These are phyloP conservation scores for Siniperca undulata DNA, from an alignment of 2,797 vertebrate genomes.

Conservation along the genomic window DNA sequence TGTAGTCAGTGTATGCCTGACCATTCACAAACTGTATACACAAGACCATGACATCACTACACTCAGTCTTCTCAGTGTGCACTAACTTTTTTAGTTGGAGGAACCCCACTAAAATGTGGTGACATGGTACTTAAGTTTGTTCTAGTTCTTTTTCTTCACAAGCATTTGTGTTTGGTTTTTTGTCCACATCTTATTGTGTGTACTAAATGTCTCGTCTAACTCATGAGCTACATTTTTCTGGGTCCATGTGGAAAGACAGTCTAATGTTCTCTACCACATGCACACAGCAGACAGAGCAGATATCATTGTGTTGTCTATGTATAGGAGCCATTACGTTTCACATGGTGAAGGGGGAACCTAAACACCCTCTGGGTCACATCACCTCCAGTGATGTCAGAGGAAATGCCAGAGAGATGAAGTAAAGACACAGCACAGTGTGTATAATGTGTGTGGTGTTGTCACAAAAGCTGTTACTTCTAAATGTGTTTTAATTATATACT, in stretches of 20 bases:
- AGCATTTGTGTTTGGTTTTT: neutral
- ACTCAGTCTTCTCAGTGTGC: constrained; percentile 15
- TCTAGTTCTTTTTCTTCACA: neutral
- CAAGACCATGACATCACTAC: constrained; percentile 44
- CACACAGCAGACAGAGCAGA: constrained; percentile 27
- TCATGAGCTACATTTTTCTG: constrained; percentile 3
- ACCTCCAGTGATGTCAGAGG: constrained; percentile 78
- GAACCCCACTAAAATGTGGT: neutral
- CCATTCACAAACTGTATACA: constrained; percentile 36
- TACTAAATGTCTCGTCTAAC: constrained; percentile 16
- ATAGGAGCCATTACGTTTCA: constrained; percentile 48
- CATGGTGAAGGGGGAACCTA: constrained; percentile 11
- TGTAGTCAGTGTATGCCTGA: neutral
- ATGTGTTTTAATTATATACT: neutral
- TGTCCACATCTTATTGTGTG: neutral
- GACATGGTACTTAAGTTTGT: neutral
- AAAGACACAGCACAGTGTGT: constrained; percentile 38
- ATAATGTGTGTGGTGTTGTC: constrained; percentile 10
- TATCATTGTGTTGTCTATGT: constrained; percentile 41
- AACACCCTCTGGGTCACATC: constrained; percentile 67
- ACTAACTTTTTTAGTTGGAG: neutral
- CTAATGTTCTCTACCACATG: constrained; percentile 23
- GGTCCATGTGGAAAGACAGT: constrained; percentile 12
- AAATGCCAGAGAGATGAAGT: constrained; percentile 81
- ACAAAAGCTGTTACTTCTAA: constrained; percentile 11